These are phyloP conservation scores for Megaleporinus macrocephalus DNA, from an alignment of 2,113 vertebrate genomes.

Conservation along the genomic window DNA sequence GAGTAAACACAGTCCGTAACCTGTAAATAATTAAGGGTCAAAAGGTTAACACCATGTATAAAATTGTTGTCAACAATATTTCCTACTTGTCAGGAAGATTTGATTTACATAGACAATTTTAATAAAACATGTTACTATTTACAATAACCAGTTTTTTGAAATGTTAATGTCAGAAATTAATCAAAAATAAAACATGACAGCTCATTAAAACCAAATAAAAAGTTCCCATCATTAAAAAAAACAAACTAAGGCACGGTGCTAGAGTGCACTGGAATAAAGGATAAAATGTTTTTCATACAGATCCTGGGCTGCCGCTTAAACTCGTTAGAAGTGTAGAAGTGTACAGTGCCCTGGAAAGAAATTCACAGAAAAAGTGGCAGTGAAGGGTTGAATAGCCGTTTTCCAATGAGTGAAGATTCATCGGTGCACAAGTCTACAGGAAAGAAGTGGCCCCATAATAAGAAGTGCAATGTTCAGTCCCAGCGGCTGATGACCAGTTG, in stretches of 20 bases:
- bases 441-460: conserved; percentile 4
- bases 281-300: too few species aligned
- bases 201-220: neutral
- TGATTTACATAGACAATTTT: too few species aligned
- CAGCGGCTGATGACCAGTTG: neutral
- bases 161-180: neutral
- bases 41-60: too few species aligned
- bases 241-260: neutral
- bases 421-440: conserved; percentile 7
- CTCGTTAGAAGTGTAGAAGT: neutral
- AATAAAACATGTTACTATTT: neutral
- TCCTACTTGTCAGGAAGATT: too few species aligned
- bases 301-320: too few species aligned
- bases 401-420: neutral
- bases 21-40: too few species aligned
- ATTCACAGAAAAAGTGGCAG: neutral
- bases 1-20: too few species aligned
- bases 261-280: neutral
- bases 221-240: too few species aligned
- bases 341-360: neutral
- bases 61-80: too few species aligned
- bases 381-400: neutral
- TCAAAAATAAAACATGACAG: neutral
- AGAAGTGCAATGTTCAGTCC: neutral
- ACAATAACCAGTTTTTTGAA: neutral